These are phyloP conservation scores for Isoperla grammatica DNA, from an alignment of 2,888 invertebrate genomes.

Conservation along the genomic window DNA sequence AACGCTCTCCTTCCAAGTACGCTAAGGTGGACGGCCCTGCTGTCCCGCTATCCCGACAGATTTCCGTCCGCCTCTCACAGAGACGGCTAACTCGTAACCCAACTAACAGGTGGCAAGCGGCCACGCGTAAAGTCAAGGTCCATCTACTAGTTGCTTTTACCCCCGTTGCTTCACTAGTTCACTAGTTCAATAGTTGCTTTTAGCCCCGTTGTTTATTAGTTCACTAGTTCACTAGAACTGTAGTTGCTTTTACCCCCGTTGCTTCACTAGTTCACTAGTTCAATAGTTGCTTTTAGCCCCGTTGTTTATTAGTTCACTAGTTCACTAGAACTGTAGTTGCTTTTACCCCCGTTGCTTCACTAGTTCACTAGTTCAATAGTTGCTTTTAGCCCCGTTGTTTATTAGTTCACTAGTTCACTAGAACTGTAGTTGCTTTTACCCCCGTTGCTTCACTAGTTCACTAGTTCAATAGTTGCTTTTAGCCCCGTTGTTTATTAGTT, in stretches of 20 bases:
- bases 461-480: no score
- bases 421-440: neutral
- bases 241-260: neutral
- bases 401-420: no score
- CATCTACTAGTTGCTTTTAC: neutral
- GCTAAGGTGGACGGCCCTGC: conserved; percentile 55
- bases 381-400: no score
- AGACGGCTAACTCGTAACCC: conserved; percentile 48
- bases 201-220: no score
- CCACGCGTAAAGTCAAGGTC: conserved; percentile 59
- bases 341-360: neutral
- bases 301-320: no score
- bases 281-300: no score
- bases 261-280: neutral
- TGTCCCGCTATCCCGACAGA: conserved; percentile 56
- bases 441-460: neutral
- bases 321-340: no score
- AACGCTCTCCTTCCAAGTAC: neutral
- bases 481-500: no score
- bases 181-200: no score
- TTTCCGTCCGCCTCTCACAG: conserved; percentile 58
- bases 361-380: no score
- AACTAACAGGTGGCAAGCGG: conserved; percentile 57
- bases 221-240: no score
- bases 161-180: neutral